These are phyloP conservation scores for Diacarnus erythraeanus DNA, from an alignment of 37 sponge, comb jelly and placozoan genomes.

Conservation along the genomic window DNA sequence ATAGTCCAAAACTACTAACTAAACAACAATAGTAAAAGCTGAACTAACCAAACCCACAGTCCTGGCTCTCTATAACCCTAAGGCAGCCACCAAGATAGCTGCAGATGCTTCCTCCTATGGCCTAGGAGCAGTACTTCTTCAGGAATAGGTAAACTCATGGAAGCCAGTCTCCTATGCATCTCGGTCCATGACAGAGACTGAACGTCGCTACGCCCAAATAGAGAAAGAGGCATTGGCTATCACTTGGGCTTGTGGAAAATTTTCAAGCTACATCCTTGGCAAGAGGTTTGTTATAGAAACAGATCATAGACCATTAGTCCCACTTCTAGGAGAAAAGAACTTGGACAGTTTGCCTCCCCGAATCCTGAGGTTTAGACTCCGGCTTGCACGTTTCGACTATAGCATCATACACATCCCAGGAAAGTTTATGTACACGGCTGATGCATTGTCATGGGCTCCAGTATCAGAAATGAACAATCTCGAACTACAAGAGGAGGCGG, in stretches of 20 bases:
- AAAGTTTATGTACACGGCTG: conserved; percentile 37
- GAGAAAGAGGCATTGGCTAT: conserved; percentile 49
- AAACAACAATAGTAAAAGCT: too few relatives aligned
- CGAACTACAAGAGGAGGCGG: conserved; percentile 2
- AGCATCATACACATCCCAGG: conserved; percentile 36
- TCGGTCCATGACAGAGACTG: conserved; percentile 37
- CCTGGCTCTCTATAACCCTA: conserved; percentile 37
- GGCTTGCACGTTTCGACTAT: conserved; percentile 15
- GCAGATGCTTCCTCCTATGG: conserved; percentile 50
- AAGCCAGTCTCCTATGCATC: conserved; percentile 34
- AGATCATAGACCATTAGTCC: conserved; percentile 51
- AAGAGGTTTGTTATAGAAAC: conserved; percentile 19
- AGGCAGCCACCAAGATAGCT: conserved; percentile 24
- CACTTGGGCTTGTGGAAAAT: conserved; percentile 43
- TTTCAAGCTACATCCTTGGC: conserved; percentile 24
- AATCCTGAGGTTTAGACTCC: conserved; percentile 21
- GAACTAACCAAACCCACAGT: conserved; percentile 36
- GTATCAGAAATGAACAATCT: background rate
- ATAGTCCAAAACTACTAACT: too few relatives aligned
- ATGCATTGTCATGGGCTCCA: conserved; percentile 33
- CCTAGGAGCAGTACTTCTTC: conserved; percentile 47
- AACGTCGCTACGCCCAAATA: conserved; percentile 41
- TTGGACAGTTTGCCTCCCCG: conserved; percentile 31
- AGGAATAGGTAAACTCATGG: conserved; percentile 18
- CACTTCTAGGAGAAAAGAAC: conserved; percentile 21